Evolutionary conservation across 2,113 vertebrate genomes (phyloP), one percentile per base, ranked within the genome.

Genomic region (Columba janthina): DNA sequence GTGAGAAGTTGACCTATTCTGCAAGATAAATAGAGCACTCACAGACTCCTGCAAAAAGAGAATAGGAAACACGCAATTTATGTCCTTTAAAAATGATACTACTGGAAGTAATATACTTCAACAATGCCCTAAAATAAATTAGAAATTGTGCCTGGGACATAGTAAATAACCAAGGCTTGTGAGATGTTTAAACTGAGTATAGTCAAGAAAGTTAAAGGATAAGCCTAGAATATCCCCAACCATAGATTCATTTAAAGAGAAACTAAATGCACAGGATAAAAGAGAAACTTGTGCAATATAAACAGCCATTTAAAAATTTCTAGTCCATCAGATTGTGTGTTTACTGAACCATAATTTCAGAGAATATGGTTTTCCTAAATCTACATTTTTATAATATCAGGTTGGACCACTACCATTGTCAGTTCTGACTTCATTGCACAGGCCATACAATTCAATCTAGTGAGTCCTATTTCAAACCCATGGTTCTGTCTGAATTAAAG

Each of bases 61-160:
- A 95, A 77, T 57, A 74, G 48, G 36, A 96, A 96, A 90, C 74
- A 87, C 57, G 38, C 26, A 60, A 96, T 84, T 96, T 97, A 93
- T 74, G 69, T 86, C 64, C 18, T 85, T 90, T 69, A 75, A 96
- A 97, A 95, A 73, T 65, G 31, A 31, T 83, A 93, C 71, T 57
- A 88, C 48, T 94, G 67, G 46, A 97, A 96, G 36, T 86, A 88
- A 93, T 93, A 85, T 46, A 79, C 79, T 97, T 94, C 26, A 97
- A 86, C 56, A 90, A 72, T 69, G 66, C 36, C 62, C 76, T 72
- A 53, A 87, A 95, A 64, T 77, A 96, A 95, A 95, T 87, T 54
- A 94, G 75, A 94, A 93, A 90, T 87, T 36, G 28, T 93, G 42
- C 29, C 81, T 70, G 24, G 26, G 51, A 81, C 32, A 67, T 93